A percentile compares a stretch with the other conserved stretches of the same genome.
Evolutionary conservation across 2,113 vertebrate genomes (phyloP).

Genomic region (Xiphophorus hellerii): DNA sequence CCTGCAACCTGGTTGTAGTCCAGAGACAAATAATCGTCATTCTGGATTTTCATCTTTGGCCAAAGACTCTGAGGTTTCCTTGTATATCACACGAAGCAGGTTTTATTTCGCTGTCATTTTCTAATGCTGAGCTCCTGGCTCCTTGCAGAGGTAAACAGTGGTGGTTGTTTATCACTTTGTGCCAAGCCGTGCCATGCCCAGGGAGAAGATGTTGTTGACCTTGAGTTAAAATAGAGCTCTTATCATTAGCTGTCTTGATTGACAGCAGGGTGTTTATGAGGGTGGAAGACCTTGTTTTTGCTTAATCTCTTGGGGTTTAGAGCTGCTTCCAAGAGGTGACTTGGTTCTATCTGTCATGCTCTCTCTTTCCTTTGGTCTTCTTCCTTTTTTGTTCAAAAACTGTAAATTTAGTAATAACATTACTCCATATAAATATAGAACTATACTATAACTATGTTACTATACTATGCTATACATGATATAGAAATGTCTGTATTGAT

Average conservation of each 20-base stretch:
- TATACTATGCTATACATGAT: no score
- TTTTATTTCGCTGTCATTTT: conserved; percentile 36
- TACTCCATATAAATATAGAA: neutral
- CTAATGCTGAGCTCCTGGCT: conserved; percentile 40
- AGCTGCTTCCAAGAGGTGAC: conserved; percentile 32
- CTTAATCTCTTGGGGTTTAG: conserved; percentile 40
- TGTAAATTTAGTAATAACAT: conserved; percentile 1
- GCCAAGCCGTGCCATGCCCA: conserved; percentile 46
- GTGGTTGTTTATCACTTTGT: conserved; percentile 57
- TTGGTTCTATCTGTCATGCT: conserved; percentile 20
- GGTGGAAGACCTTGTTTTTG: conserved; percentile 40
- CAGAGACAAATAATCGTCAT: conserved; percentile 40
- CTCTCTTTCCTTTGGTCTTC: neutral
- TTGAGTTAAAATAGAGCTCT: conserved; percentile 68
- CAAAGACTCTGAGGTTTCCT: conserved; percentile 32
- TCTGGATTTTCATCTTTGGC: conserved; percentile 41
- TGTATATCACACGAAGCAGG: conserved; percentile 18
- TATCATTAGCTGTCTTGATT: conserved; percentile 70
- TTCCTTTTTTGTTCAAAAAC: conserved; percentile 18
- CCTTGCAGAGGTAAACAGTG: conserved; percentile 54
- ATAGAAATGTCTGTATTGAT: neutral
- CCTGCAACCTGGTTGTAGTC: conserved; percentile 44
- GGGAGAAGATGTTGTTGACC: conserved; percentile 67
- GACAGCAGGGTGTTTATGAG: conserved; percentile 66
- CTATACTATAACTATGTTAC: no score